A percentile compares a stretch with the other conserved stretches of the same genome.
Conservation (phyloP, 2,888 invertebrate genomes). For the Geotrupes spiniger region DNA sequence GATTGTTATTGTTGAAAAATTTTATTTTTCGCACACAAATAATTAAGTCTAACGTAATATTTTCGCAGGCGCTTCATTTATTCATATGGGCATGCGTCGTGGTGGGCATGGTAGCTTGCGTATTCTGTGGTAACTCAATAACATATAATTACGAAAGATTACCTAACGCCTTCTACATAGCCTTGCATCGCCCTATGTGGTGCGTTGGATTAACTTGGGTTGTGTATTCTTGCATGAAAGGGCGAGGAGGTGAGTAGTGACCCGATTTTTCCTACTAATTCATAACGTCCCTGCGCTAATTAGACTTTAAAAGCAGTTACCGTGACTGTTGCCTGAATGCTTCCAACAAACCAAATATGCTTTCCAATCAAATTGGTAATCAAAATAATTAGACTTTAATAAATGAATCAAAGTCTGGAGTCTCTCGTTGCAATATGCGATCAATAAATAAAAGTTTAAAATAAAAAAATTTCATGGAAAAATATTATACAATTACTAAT, state of each 20-base stretch:
- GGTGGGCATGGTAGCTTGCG: constrained; percentile 18
- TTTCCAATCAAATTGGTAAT: too few relatives aligned
- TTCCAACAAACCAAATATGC: too few relatives aligned
- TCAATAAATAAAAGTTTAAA: too few relatives aligned
- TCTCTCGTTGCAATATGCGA: too few relatives aligned
- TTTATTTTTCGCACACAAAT: background rate
- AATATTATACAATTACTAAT: too few relatives aligned
- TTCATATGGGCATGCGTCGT: constrained; percentile 24
- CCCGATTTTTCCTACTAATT: too few relatives aligned
- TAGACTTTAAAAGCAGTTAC: too few relatives aligned
- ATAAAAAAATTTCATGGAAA: too few relatives aligned
- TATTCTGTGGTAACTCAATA: constrained; percentile 16
- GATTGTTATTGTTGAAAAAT: background rate
- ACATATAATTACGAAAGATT: constrained; percentile 21
- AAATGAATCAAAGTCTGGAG: too few relatives aligned
- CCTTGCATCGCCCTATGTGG: constrained; percentile 27
- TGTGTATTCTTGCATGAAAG: constrained; percentile 28
- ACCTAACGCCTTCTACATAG: constrained; percentile 22
- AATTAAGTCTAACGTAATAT: background rate
- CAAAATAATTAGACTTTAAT: too few relatives aligned
- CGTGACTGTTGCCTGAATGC: too few relatives aligned
- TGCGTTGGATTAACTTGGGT: constrained; percentile 28
- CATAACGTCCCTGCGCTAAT: too few relatives aligned
- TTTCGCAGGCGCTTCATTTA: constrained; percentile 22
- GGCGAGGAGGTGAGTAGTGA: constrained; percentile 28